These are phyloP conservation scores for Pantala flavescens DNA, from an alignment of 1,140 invertebrate genomes.

Conservation along the genomic window DNA sequence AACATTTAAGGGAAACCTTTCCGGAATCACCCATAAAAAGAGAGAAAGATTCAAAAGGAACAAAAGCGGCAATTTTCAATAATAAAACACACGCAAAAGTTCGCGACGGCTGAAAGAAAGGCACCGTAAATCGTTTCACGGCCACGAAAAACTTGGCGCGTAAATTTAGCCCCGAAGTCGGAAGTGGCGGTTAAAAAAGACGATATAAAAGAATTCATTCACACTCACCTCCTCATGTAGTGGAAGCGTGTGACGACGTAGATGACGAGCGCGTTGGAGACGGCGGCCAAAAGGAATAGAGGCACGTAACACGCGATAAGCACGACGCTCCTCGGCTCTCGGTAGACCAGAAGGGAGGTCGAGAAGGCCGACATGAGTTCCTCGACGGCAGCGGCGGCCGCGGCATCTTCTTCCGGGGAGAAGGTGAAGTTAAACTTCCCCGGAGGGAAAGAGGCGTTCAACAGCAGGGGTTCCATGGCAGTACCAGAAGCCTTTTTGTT, in stretches of 20 bases:
- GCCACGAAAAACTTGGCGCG: too few species aligned
- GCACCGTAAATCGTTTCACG: too few species aligned
- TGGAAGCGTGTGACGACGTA: constrained; percentile 54
- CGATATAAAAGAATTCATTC: constrained; percentile 12
- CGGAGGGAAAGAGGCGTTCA: too few species aligned
- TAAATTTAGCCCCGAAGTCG: too few species aligned
- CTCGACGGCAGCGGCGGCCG: neutral
- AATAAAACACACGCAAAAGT: too few species aligned
- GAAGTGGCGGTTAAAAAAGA: neutral
- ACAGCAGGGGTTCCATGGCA: too few species aligned
- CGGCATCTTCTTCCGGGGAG: neutral
- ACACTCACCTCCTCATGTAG: constrained; percentile 53
- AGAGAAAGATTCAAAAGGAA: too few species aligned
- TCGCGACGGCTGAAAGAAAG: too few species aligned
- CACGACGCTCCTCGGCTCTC: constrained; percentile 36
- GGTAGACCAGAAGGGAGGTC: neutral
- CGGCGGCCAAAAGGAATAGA: constrained; percentile 45
- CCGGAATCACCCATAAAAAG: too few species aligned
- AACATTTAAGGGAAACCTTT: too few species aligned
- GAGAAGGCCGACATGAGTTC: constrained; percentile 8
- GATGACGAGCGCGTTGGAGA: constrained; percentile 52
- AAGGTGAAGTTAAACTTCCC: neutral
- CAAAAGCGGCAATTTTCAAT: too few species aligned
- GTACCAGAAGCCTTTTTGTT: too few species aligned
- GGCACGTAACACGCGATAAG: constrained; percentile 49